Evolutionary conservation across 1,140 invertebrate species (phyloP), one percentile per base, ranked within the genome.

Genomic region (Apis mellifera): DNA sequence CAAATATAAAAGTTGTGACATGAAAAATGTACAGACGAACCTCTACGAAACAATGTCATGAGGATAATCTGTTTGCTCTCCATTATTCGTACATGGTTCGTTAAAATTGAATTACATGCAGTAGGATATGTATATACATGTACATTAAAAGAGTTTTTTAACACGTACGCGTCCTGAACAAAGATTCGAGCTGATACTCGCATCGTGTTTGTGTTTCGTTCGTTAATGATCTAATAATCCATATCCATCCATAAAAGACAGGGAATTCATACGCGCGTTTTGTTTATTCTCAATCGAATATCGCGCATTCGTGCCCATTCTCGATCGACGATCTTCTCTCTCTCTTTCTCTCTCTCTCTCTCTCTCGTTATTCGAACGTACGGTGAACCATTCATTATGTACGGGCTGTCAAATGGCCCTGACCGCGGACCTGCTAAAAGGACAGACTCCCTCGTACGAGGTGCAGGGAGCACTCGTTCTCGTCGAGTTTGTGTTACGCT

Each of bases 371-470:
- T 57, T 83, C 70, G 72, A 84, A 83, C 78, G 75, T 78, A 71
- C 74, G 64, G 79, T 75, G 68, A 82, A 77, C 69, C 82, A 89
- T 91, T 88, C 89, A 91, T 91, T 90, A 91, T 90, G 86, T 87
- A 90, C 81, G 76, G 77, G 65, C 90, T 83, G 86, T 90, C 90
- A 90, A 90, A 91, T 91, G 90, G 90, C 72, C 82, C 78, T 84
- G 86, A 90, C 90, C 90, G 70, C 90, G 84, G 76, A 88, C 70
- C 85, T 87, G 88, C 90, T 91, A 89, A 91, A 91, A 91, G 89
- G 89, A 86, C 86, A 5, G 32, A 7, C 3, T 68, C 78, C 60
- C n/a, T 21, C 74, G 68, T 72, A 82, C 66, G 68, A 77, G 80
- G 78, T 52, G 64, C 64, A 62, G 85, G 50, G 32, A 54, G 73